These are phyloP conservation scores for Nyctibius bracteatus DNA, from an alignment of 2,113 vertebrate species.

Conservation along the genomic window DNA sequence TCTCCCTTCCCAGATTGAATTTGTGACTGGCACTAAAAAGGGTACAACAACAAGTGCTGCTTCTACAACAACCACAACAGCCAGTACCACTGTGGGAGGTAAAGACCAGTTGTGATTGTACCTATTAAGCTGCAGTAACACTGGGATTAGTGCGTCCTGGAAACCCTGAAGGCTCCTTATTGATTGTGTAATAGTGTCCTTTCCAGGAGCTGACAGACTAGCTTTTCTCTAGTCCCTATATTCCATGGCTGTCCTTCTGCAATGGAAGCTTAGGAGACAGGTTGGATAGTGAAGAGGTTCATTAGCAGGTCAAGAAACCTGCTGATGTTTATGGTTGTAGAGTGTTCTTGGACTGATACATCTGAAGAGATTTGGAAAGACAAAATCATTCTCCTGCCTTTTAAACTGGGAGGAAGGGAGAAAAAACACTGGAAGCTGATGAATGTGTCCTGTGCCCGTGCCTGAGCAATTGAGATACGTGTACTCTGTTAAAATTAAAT, in stretches of 20 bases:
- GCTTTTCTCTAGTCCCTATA: background rate
- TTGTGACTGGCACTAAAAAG: conserved; percentile 97
- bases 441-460: background rate
- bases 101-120: background rate
- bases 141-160: background rate
- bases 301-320: background rate
- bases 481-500: background rate
- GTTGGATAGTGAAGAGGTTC: background rate
- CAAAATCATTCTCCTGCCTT: background rate
- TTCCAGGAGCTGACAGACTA: background rate
- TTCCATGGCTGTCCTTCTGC: background rate
- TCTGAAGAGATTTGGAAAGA: background rate
- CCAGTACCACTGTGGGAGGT: conserved; percentile 89
- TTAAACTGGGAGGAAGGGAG: background rate
- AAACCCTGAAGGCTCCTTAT: background rate
- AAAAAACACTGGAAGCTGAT: background rate
- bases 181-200: background rate
- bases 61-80: conserved; percentile 81
- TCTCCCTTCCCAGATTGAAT: conserved; percentile 85
- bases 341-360: background rate
- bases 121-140: background rate
- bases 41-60: conserved; percentile 85
- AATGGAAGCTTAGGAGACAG: background rate
- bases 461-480: background rate
- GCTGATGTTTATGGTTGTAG: background rate